Evolutionary conservation across 2,888 invertebrate genomes (phyloP).

Genomic region (Cephus nigrinus): DNA sequence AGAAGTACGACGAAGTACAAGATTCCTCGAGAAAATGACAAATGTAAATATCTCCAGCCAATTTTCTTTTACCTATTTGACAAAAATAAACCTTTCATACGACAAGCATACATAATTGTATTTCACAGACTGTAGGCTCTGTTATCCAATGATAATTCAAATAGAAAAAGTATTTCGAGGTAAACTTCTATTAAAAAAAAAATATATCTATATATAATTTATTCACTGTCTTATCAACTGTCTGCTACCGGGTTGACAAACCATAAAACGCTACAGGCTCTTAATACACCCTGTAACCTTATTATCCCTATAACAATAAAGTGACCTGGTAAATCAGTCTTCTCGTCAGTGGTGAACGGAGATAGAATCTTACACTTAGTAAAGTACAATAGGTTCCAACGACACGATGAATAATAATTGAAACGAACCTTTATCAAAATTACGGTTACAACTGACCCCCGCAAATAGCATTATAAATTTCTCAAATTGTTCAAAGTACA

Average conservation of each 20-base stretch:
- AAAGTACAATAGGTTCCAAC: background rate
- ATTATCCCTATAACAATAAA: constrained; percentile 17
- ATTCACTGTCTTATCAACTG: constrained; percentile 1
- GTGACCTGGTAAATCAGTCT: constrained; percentile 42
- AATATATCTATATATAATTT: constrained; percentile 6
- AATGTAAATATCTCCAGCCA: background rate
- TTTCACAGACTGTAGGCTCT: background rate
- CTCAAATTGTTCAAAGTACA: background rate
- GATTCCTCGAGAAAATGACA: too few relatives aligned
- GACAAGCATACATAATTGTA: too few relatives aligned
- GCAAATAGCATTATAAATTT: background rate
- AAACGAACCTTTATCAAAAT: background rate
- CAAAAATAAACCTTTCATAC: background rate
- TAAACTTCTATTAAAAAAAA: constrained; percentile 29
- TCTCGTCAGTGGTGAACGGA: constrained; percentile 16
- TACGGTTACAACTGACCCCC: background rate
- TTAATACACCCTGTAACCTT: constrained; percentile 24
- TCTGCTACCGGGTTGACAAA: constrained; percentile 34
- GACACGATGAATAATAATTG: background rate
- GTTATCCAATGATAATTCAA: background rate
- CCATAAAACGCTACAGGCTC: constrained; percentile 30
- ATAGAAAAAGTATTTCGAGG: background rate
- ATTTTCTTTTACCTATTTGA: background rate
- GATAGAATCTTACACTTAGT: background rate
- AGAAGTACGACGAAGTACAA: too few relatives aligned